These are phyloP conservation scores for Montipora efflorescens DNA, from an alignment of 64 coral and sea anemone species.

Conservation along the genomic window DNA sequence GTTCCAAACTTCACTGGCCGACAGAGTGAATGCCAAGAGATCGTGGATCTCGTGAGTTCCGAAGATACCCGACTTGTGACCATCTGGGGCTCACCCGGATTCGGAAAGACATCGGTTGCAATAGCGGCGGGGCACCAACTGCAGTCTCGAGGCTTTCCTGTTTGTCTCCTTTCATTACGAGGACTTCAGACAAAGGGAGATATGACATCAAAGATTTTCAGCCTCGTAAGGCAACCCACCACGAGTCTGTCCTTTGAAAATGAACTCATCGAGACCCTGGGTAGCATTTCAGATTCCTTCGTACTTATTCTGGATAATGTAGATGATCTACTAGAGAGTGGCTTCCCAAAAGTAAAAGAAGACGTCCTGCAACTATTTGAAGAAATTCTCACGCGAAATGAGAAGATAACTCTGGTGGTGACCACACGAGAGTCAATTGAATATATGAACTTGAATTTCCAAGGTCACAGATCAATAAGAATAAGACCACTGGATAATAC, in stretches of 20 bases:
- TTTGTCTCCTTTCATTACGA: conserved; percentile 55
- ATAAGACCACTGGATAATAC: neutral
- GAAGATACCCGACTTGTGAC: neutral
- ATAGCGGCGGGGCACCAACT: conserved; percentile 30
- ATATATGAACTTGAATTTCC: neutral
- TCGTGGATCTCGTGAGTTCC: neutral
- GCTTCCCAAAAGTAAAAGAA: neutral
- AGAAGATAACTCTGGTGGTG: neutral
- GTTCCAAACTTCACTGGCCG: conserved; percentile 47
- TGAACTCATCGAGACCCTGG: neutral
- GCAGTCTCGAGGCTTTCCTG: neutral
- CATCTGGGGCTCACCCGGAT: conserved; percentile 60
- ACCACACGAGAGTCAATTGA: conserved; percentile 15
- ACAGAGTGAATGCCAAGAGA: conserved; percentile 25
- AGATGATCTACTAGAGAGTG: conserved; percentile 40
- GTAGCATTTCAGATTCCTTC: neutral
- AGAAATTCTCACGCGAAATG: conserved; percentile 8
- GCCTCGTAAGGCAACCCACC: neutral
- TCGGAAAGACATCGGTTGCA: conserved; percentile 65
- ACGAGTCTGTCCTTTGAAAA: neutral
- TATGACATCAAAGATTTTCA: neutral
- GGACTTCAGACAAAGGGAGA: conserved; percentile 20
- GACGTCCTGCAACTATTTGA: neutral
- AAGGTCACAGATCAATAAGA: neutral
- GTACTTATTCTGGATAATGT: conserved; percentile 49